Evolutionary conservation across 2,797 vertebrate genomes (phyloP).

Genomic region (Crenuchus spilurus): DNA sequence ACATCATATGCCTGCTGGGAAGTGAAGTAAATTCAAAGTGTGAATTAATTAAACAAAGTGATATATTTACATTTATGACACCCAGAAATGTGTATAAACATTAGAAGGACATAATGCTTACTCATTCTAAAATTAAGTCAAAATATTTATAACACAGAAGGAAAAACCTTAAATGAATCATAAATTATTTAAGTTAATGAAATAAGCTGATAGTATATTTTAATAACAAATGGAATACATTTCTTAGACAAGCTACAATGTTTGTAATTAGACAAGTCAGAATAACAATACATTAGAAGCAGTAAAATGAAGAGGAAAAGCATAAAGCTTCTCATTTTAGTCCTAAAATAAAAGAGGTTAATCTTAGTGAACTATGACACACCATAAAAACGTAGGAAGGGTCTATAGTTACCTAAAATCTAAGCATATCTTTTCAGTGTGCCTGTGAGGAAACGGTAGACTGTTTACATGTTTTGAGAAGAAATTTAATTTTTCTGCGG

Average conservation of each 20-base stretch:
- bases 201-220: not conserved
- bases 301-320: too few relatives aligned
- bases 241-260: too few relatives aligned
- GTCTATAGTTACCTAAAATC: too few relatives aligned
- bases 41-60: not conserved
- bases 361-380: not conserved
- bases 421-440: not conserved
- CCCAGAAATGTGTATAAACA: not conserved
- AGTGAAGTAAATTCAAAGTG: too few relatives aligned
- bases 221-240: too few relatives aligned
- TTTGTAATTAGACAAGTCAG: too few relatives aligned
- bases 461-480: constrained; percentile 15
- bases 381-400: too few relatives aligned
- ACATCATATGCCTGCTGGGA: too few relatives aligned
- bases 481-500: constrained; percentile 44
- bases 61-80: not conserved
- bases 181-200: not conserved
- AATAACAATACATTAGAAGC: too few relatives aligned
- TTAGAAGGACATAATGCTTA: not conserved
- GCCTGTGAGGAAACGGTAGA: not conserved
- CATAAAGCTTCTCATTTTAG: too few relatives aligned
- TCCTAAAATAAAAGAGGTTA: too few relatives aligned
- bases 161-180: too few relatives aligned
- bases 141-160: not conserved
- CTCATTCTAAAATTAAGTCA: not conserved